A percentile compares a stretch with the other conserved stretches of the same genome.
phyloP scores from a whole-genome alignment of 2,888 invertebrate species.

The Dusona sp. region DNA sequence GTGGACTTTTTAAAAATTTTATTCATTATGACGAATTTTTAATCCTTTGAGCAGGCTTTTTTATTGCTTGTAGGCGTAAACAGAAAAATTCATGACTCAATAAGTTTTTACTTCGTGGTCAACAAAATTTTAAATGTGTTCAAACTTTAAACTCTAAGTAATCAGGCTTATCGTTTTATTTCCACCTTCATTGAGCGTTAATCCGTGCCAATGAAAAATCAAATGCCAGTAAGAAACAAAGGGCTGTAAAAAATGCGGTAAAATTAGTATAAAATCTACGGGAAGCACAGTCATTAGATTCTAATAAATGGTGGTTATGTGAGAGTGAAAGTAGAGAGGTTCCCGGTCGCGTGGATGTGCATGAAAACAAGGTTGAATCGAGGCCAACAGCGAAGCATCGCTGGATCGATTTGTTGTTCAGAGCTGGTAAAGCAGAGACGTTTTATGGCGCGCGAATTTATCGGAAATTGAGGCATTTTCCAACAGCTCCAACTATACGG shows the following conservation, averaged over 20 bases:
- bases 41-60: neutral
- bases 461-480: conserved; percentile 40
- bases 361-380: conserved; percentile 40
- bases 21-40: neutral
- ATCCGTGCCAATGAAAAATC: conserved; percentile 3
- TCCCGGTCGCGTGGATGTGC: conserved; percentile 49
- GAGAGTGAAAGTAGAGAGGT: conserved; percentile 19
- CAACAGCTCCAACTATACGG: neutral
- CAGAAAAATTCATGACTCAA: neutral
- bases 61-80: neutral
- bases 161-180: conserved; percentile 1
- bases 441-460: conserved; percentile 41
- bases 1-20: neutral
- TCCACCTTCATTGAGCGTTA: neutral
- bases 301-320: conserved; percentile 16
- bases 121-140: neutral
- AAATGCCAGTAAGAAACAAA: neutral
- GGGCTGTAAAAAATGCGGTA: neutral
- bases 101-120: neutral
- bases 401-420: conserved; percentile 59
- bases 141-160: neutral
- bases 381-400: conserved; percentile 56
- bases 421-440: conserved; percentile 49
- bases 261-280: conserved; percentile 2
- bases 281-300: neutral